phyloP scores from a whole-genome alignment of 2,888 invertebrate species.

The Yponomeuta evonymella region DNA sequence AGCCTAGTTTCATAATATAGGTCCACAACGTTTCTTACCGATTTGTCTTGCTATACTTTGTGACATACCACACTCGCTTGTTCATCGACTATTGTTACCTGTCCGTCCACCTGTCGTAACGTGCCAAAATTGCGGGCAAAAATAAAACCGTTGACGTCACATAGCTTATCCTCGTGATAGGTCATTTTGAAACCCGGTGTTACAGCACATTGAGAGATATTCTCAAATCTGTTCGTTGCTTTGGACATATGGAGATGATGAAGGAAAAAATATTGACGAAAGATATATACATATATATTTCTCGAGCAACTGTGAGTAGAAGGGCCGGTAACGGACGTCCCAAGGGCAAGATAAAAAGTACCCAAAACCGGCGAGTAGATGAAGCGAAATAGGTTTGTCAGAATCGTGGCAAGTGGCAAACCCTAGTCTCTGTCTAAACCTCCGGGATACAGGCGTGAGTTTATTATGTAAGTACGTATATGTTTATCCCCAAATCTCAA shows the following conservation, averaged over 20 bases:
- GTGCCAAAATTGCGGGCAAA: conserved; percentile 13
- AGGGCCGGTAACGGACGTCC: too few relatives aligned
- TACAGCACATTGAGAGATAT: background rate
- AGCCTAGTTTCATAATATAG: background rate
- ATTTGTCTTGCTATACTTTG: background rate
- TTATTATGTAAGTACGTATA: too few relatives aligned
- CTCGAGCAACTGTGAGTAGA: too few relatives aligned
- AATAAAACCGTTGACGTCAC: conserved; percentile 7
- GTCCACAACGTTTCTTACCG: background rate
- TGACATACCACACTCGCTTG: conserved; percentile 7
- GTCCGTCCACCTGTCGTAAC: background rate
- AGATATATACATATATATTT: too few relatives aligned
- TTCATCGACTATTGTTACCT: conserved; percentile 12
- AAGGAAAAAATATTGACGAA: too few relatives aligned
- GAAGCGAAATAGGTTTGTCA: background rate
- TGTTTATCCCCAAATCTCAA: too few relatives aligned
- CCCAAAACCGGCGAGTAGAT: background rate
- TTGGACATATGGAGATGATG: too few relatives aligned
- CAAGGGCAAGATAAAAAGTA: too few relatives aligned
- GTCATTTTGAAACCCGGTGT: background rate
- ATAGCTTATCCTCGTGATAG: conserved; percentile 9
- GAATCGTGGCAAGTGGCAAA: too few relatives aligned
- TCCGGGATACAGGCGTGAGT: background rate
- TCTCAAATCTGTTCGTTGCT: too few relatives aligned
- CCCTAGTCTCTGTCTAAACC: too few relatives aligned